A percentile compares a stretch with the other conserved stretches of the same genome.
Evolutionary conservation across 1,140 invertebrate genomes (phyloP).

Genomic region (Bombus balteatus): DNA sequence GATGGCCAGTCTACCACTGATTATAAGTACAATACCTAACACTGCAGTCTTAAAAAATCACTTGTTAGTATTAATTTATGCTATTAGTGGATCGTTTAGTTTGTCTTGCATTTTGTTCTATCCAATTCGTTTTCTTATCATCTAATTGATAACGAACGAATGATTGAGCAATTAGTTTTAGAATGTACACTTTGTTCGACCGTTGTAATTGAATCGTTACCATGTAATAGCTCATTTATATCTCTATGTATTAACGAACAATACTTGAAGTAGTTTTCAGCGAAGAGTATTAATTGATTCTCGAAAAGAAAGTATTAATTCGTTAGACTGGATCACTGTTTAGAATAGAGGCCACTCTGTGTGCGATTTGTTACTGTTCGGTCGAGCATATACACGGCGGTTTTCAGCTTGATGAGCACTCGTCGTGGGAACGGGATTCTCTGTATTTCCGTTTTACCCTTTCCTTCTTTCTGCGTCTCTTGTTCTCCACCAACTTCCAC

Average conservation of each 20-base stretch:
- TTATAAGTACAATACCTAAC: background rate
- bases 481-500: background rate
- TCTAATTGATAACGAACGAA: background rate
- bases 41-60: background rate
- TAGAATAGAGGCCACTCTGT: slow-evolving; percentile 67
- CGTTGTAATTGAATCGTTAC: background rate
- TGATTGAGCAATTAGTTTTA: background rate
- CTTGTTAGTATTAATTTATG: background rate
- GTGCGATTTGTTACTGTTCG: slow-evolving; percentile 59
- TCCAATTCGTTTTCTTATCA: background rate
- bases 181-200: background rate
- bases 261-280: background rate
- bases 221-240: too few species aligned
- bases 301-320: background rate
- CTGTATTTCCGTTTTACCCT: slow-evolving; percentile 57
- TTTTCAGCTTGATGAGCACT: slow-evolving; percentile 64
- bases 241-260: too few species aligned
- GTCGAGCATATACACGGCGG: slow-evolving; percentile 32
- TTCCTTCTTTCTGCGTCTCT: slow-evolving; percentile 29
- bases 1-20: too few species aligned
- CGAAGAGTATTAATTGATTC: background rate
- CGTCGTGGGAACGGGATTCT: slow-evolving; percentile 72
- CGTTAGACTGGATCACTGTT: background rate
- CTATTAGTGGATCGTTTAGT: background rate
- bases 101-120: background rate